Base-by-base conservation (phyloP, 2,113 vertebrate genomes). In the Xiphias gladius region DNA sequence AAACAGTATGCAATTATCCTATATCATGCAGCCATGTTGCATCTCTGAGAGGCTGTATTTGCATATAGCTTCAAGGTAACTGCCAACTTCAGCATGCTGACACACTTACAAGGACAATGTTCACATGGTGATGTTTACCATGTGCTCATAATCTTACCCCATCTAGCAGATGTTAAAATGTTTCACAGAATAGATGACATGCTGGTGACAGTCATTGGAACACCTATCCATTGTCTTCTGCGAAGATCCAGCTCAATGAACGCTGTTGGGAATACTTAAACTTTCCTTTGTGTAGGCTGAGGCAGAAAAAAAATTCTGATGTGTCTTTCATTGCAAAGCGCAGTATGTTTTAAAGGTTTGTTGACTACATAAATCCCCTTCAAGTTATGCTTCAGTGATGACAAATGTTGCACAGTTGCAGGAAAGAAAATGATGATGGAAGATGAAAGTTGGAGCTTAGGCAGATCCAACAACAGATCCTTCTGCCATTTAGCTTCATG, bases 301-400 rank as follows among this genome's bases (percentile, higher is more conserved):
- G 55, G 57, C 20, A 37, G 32, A 46, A 48, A 59, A n/a, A 30
- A 2, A 17, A 69, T 68, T 59, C 0, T 7, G 26, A 3, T 1
- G 0, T 58, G 73, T 80, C 17, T 61, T 67, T 52, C 35, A 13
- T 3, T 76, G 19, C 55, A 73, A 52, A 71, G 28, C 30, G 2
- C 48, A 24, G 46, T 52, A 20, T 64, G 65, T 78, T 88, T 57
- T 46, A 65, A 22, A 68, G 26, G n/a, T 37, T 62, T 82, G 75
- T 65, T 77, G 75, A 75, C 76, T 39, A n/a, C 65, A 87, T 73
- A 66, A 82, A 88, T 81, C 69, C 35, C 20, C 62, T 82, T 86
- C 20, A 66, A 79, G 76, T 82, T 66, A 66, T 28, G 78, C 74
- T 82, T 79, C 65, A 69, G 61, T 79, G 69, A 76, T 85, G 83